phyloP scores from a whole-genome alignment of 2,888 invertebrate genomes.

The Tachina fera region DNA sequence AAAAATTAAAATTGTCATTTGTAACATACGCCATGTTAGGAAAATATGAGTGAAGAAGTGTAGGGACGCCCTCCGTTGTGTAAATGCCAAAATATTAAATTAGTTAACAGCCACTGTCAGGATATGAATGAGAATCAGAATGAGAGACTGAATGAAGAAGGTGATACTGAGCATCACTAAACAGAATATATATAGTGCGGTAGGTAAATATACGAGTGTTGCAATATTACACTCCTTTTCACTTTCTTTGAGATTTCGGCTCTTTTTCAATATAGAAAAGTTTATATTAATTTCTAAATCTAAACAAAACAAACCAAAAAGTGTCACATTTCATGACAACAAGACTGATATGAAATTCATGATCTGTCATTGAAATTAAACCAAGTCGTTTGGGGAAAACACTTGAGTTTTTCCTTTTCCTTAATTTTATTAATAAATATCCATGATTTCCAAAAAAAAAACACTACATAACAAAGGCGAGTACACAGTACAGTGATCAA shows the following conservation, averaged over 20 bases:
- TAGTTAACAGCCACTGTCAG: conserved; percentile 68
- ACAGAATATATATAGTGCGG: conserved; percentile 53
- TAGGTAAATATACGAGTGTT: conserved; percentile 53
- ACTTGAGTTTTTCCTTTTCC: conserved; percentile 58
- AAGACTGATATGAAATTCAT: conserved; percentile 31
- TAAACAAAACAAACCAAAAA: conserved; percentile 55
- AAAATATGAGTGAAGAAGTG: conserved; percentile 30
- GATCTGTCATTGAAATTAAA: conserved; percentile 50
- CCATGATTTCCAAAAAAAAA: conserved; percentile 12
- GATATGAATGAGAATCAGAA: conserved; percentile 50
- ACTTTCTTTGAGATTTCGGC: conserved; percentile 18
- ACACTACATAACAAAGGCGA: neutral
- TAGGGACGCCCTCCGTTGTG: conserved; percentile 59
- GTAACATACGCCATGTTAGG: neutral
- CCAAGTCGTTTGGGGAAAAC: conserved; percentile 18
- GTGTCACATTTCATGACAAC: conserved; percentile 61
- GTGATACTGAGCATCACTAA: conserved; percentile 18
- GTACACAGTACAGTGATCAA: neutral
- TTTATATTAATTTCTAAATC: conserved; percentile 27
- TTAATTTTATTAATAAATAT: conserved; percentile 54
- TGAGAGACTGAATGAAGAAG: conserved; percentile 33
- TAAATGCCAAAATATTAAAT: conserved; percentile 68
- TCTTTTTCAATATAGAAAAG: neutral
- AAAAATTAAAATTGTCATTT: neutral
- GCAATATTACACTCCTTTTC: conserved; percentile 45